Evolutionary conservation across 2,888 invertebrate species (phyloP).

Genomic region (Pandemis heparana): DNA sequence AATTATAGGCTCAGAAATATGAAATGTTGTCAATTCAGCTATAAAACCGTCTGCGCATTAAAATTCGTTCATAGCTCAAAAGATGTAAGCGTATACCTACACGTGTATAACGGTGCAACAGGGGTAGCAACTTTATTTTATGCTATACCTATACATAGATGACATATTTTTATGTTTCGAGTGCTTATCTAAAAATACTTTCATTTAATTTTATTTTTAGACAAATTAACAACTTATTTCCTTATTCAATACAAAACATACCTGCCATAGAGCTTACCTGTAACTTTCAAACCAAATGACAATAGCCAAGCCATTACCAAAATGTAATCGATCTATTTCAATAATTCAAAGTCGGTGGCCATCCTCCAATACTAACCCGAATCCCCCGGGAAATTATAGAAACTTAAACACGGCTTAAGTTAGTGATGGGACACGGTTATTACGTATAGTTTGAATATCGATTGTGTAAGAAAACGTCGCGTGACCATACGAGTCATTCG

Average conservation of each 20-base stretch:
- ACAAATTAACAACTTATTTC: too few relatives aligned
- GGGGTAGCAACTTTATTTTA: too few relatives aligned
- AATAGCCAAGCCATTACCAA: slow-evolving; percentile 24
- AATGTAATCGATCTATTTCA: slow-evolving; percentile 52
- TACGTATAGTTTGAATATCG: slow-evolving; percentile 48
- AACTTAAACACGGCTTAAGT: slow-evolving; percentile 74
- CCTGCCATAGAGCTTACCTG: neutral
- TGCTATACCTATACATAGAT: too few relatives aligned
- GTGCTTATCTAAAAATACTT: too few relatives aligned
- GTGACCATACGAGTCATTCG: slow-evolving; percentile 41
- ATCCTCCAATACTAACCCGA: slow-evolving; percentile 70
- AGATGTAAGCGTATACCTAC: too few relatives aligned
- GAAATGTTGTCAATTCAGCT: too few relatives aligned
- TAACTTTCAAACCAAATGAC: neutral
- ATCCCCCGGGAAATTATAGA: slow-evolving; percentile 79
- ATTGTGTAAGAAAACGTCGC: slow-evolving; percentile 44
- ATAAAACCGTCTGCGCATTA: too few relatives aligned
- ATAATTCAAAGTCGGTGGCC: slow-evolving; percentile 71
- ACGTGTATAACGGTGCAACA: too few relatives aligned
- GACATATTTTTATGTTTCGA: too few relatives aligned
- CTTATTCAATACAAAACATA: neutral
- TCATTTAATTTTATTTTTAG: too few relatives aligned
- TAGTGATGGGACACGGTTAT: slow-evolving; percentile 60
- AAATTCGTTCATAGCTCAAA: too few relatives aligned
- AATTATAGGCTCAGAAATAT: too few relatives aligned